phyloP scores from a whole-genome alignment of 2,113 vertebrate genomes.

The Herpetotheres cachinnans region DNA sequence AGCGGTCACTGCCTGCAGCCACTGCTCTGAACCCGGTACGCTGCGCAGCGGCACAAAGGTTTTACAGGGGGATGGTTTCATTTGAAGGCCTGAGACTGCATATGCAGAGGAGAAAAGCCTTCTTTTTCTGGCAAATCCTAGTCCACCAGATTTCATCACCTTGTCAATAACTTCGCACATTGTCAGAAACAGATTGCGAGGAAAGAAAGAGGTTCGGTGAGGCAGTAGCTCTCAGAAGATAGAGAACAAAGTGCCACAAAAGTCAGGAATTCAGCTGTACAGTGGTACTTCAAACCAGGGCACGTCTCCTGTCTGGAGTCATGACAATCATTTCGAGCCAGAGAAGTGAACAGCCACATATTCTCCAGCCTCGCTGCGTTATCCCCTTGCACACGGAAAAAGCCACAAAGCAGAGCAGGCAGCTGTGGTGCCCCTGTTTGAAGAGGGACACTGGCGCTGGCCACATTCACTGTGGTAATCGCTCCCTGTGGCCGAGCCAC shows the following conservation, averaged over 20 bases:
- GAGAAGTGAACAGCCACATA: neutral
- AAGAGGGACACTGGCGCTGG: neutral
- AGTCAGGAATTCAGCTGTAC: neutral
- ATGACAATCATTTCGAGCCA: constrained; percentile 35
- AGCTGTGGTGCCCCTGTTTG: neutral
- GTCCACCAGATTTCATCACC: constrained; percentile 34
- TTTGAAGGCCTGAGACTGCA: neutral
- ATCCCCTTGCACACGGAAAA: neutral
- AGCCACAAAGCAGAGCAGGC: neutral
- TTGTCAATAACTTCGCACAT: constrained; percentile 33
- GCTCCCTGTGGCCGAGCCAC: neutral
- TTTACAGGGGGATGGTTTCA: neutral
- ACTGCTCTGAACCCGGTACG: neutral
- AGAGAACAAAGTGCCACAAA: constrained; percentile 11
- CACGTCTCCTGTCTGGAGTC: neutral
- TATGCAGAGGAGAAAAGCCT: neutral
- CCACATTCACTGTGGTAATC: neutral
- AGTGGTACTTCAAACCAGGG: neutral
- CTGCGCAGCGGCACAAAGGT: accelerated
- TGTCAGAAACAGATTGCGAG: constrained; percentile 46
- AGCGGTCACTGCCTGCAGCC: neutral
- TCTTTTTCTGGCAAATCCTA: constrained; percentile 3
- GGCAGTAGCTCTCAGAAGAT: neutral
- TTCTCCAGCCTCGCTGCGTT: constrained; percentile 2
- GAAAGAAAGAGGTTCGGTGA: neutral